Evolutionary conservation across 1,140 invertebrate genomes (phyloP).

Genomic region (Vollenhovia emeryi): DNA sequence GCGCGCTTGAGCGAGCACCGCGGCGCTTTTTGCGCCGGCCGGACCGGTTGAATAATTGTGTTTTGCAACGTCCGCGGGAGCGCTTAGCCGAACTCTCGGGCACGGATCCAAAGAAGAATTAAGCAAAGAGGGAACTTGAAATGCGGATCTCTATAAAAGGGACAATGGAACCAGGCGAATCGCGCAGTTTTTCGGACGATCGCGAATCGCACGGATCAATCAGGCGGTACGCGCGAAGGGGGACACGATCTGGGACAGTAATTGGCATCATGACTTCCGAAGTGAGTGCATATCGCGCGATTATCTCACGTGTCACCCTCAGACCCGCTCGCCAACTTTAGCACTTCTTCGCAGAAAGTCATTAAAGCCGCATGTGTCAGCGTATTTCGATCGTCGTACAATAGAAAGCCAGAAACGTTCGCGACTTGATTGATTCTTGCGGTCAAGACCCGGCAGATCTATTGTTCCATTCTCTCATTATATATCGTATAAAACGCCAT

Average conservation of each 20-base stretch:
- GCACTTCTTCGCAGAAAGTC: background rate
- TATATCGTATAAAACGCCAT: background rate
- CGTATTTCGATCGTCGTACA: background rate
- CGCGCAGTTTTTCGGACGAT: slow-evolving; percentile 58
- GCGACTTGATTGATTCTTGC: background rate
- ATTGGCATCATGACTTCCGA: slow-evolving; percentile 52
- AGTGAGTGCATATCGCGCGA: slow-evolving; percentile 65
- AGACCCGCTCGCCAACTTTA: background rate
- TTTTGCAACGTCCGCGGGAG: slow-evolving; percentile 69
- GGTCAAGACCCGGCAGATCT: background rate
- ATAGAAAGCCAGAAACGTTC: background rate
- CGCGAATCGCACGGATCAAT: slow-evolving; percentile 21
- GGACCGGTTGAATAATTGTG: slow-evolving; percentile 73
- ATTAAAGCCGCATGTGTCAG: background rate
- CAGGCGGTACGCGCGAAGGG: background rate
- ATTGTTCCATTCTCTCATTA: background rate
- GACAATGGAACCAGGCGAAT: slow-evolving; percentile 15
- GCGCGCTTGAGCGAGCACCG: slow-evolving; percentile 66
- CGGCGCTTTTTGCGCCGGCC: slow-evolving; percentile 58
- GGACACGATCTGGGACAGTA: background rate
- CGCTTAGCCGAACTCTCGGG: slow-evolving; percentile 63
- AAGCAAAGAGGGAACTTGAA: slow-evolving; percentile 68
- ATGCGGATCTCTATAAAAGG: slow-evolving; percentile 72
- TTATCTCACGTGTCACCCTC: slow-evolving; percentile 4
- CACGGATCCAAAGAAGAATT: slow-evolving; percentile 70